These are phyloP conservation scores for Epinephelus awoara DNA, from an alignment of 2,797 vertebrate species.

Conservation along the genomic window DNA sequence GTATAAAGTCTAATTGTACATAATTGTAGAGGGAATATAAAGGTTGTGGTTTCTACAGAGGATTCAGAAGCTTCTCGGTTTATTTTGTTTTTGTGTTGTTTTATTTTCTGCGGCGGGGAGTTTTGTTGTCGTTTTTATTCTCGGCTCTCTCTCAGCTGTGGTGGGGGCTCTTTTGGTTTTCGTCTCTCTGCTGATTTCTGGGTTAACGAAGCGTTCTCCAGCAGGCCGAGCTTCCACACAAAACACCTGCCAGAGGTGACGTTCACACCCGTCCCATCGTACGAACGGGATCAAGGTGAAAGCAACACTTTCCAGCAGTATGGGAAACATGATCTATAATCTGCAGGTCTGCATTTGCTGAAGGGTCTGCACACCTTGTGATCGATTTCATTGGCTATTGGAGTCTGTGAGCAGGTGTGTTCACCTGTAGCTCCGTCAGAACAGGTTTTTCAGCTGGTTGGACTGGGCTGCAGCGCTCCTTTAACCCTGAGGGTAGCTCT, in stretches of 20 bases:
- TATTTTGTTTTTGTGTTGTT: conserved; percentile 88
- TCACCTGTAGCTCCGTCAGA: neutral
- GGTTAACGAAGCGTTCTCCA: conserved; percentile 29
- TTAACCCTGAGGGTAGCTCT: neutral
- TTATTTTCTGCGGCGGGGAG: conserved; percentile 88
- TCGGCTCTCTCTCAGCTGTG: conserved; percentile 62
- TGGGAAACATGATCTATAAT: neutral
- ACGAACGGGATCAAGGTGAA: neutral
- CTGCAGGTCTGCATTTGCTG: neutral
- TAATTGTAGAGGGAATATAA: conserved; percentile 94
- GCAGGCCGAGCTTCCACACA: conserved; percentile 43
- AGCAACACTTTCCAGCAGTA: conserved; percentile 44
- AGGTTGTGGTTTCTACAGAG: conserved; percentile 92
- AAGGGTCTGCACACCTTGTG: neutral
- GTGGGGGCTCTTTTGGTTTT: conserved; percentile 56
- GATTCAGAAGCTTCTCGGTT: conserved; percentile 70
- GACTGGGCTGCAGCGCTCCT: neutral
- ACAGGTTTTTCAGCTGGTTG: neutral
- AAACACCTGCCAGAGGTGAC: conserved; percentile 3
- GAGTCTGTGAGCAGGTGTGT: neutral
- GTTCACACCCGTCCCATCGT: neutral
- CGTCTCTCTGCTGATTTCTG: conserved; percentile 53
- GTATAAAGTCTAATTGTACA: conserved; percentile 97
- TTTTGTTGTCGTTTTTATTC: conserved; percentile 75
- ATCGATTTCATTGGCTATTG: neutral